phyloP scores from a whole-genome alignment of 2,888 invertebrate genomes.

The Nemotelus nigrinus region DNA sequence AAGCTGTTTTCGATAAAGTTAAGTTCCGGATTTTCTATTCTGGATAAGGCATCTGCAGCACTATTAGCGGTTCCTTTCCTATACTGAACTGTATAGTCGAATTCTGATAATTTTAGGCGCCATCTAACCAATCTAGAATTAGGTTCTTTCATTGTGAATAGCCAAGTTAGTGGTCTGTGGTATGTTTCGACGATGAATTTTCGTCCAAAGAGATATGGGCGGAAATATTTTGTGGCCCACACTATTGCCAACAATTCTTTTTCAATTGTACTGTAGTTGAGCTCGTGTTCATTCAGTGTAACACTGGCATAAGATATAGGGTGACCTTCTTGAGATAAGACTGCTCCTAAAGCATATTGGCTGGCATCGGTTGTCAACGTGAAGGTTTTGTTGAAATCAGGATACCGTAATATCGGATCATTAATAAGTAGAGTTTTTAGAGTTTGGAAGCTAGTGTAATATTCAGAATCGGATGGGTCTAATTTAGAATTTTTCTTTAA shows the following conservation, averaged over 20 bases:
- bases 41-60: slow-evolving; percentile 24
- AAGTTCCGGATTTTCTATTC: background rate
- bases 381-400: slow-evolving; percentile 52
- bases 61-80: background rate
- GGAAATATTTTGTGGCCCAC: slow-evolving; percentile 50
- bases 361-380: slow-evolving; percentile 56
- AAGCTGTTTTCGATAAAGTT: background rate
- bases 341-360: slow-evolving; percentile 53
- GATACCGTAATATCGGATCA: background rate
- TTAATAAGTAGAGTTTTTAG: slow-evolving; percentile 33
- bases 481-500: slow-evolving; percentile 36
- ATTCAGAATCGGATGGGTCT: slow-evolving; percentile 36
- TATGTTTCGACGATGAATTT: slow-evolving; percentile 48
- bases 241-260: slow-evolving; percentile 47
- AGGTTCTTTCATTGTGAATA: slow-evolving; percentile 5
- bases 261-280: slow-evolving; percentile 54
- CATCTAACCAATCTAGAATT: slow-evolving; percentile 18
- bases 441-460: slow-evolving; percentile 20
- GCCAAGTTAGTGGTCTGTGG: slow-evolving; percentile 34
- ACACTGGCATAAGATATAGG: slow-evolving; percentile 55
- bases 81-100: background rate
- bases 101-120: background rate
- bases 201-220: slow-evolving; percentile 47
- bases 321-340: slow-evolving; percentile 54
- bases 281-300: slow-evolving; percentile 54